A percentile compares a stretch with the other conserved stretches of the same genome.
Conservation (phyloP, 2,113 vertebrate species). For the Sula dactylatra region DNA sequence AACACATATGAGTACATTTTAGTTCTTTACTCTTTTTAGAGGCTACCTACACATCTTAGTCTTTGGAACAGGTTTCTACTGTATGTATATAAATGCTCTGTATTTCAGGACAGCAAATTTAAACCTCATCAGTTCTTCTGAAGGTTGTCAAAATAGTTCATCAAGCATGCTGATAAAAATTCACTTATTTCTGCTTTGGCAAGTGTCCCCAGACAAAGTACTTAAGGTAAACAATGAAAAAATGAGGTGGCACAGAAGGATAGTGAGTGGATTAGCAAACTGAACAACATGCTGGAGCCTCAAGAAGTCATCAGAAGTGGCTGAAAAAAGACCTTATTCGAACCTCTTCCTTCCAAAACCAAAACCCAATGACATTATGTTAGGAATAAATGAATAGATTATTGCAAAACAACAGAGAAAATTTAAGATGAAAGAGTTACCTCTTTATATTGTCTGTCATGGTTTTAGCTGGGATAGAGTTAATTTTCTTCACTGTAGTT, state of each 20-base stretch:
- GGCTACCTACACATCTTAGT: background rate
- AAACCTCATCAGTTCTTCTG: background rate
- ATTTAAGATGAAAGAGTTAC: background rate
- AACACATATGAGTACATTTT: background rate
- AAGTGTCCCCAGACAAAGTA: background rate
- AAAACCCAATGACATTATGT: background rate
- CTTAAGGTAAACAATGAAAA: background rate
- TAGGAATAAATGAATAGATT: background rate
- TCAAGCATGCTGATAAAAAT: background rate
- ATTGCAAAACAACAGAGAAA: background rate
- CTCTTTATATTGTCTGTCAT: background rate
- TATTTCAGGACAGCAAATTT: background rate
- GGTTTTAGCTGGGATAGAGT: no score
- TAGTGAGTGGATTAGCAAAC: background rate
- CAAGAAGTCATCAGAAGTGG: background rate
- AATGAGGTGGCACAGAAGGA: background rate
- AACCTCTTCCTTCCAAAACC: accelerated
- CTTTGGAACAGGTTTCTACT: background rate
- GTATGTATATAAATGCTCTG: background rate
- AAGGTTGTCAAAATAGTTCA: background rate
- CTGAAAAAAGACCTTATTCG: background rate
- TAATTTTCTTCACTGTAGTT: no score
- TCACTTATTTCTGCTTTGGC: background rate
- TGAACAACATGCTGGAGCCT: background rate
- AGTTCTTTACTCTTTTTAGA: background rate